phyloP scores from a whole-genome alignment of 2,888 invertebrate genomes.

The Chrysomela aeneicollis region DNA sequence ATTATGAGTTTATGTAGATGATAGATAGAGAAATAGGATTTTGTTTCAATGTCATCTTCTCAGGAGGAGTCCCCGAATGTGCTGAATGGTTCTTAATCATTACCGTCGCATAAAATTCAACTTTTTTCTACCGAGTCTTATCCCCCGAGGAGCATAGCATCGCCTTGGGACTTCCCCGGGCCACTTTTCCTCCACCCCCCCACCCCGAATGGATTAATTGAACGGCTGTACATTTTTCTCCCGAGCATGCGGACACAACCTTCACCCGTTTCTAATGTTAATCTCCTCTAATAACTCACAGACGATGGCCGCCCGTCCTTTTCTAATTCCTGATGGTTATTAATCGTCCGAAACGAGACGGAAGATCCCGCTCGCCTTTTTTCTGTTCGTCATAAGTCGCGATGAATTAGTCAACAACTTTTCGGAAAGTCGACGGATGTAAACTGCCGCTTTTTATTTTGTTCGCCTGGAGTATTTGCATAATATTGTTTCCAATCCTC shows the following conservation, averaged over 20 bases:
- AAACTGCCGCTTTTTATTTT: slow-evolving; percentile 60
- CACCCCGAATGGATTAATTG: slow-evolving; percentile 61
- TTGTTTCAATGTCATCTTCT: too few species aligned
- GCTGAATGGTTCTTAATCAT: slow-evolving; percentile 14
- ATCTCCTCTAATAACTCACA: slow-evolving; percentile 55
- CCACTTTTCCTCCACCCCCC: slow-evolving; percentile 34
- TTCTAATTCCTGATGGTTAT: slow-evolving; percentile 40
- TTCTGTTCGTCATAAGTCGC: slow-evolving; percentile 50
- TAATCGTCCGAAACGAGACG: slow-evolving; percentile 42
- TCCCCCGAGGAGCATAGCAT: slow-evolving; percentile 32
- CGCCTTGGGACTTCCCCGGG: slow-evolving; percentile 42
- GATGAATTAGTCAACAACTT: slow-evolving; percentile 60
- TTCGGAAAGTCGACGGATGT: slow-evolving; percentile 58
- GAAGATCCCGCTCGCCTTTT: slow-evolving; percentile 20
- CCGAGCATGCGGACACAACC: slow-evolving; percentile 56
- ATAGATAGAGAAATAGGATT: too few species aligned
- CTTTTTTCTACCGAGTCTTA: slow-evolving; percentile 16
- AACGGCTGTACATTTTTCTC: slow-evolving; percentile 61
- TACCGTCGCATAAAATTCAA: slow-evolving; percentile 4
- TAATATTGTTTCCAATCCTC: slow-evolving; percentile 56
- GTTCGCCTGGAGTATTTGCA: slow-evolving; percentile 57
- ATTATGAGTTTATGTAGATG: too few species aligned
- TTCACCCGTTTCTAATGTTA: slow-evolving; percentile 55
- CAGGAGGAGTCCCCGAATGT: background rate
- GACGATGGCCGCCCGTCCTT: slow-evolving; percentile 39